Percentiles rank a stretch among this genome's conserved stretches.
Evolutionary conservation across 2,113 vertebrate genomes (phyloP).

Genomic region (Xyrauchen texanus): DNA sequence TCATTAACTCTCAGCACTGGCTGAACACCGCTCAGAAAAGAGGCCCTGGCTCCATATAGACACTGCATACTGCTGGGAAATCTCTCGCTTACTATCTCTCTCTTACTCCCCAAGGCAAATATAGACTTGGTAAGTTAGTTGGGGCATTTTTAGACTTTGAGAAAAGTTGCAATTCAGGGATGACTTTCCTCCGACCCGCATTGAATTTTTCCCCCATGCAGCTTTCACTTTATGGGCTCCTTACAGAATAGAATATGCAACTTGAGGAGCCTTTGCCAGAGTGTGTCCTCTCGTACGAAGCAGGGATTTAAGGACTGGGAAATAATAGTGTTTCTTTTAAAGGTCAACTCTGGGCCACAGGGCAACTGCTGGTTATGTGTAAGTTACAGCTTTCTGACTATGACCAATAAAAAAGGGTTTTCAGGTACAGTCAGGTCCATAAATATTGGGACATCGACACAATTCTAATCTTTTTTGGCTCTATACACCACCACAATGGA

Average conservation of each 20-base stretch:
- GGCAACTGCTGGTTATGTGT: background rate
- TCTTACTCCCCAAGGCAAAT: slow-evolving; percentile 49
- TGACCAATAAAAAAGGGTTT: background rate
- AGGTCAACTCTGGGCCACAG: no score
- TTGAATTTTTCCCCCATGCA: slow-evolving; percentile 9
- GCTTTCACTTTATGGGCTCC: slow-evolving; percentile 11
- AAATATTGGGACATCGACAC: no score
- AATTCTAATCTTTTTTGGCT: no score
- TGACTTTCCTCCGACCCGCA: slow-evolving; percentile 1
- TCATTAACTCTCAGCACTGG: slow-evolving; percentile 44
- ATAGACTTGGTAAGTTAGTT: slow-evolving; percentile 29
- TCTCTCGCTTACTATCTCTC: slow-evolving; percentile 42
- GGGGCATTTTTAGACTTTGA: slow-evolving; percentile 44
- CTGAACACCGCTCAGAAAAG: slow-evolving; percentile 3
- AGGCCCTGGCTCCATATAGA: slow-evolving; percentile 25
- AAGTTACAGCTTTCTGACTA: background rate
- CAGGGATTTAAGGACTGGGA: slow-evolving; percentile 5
- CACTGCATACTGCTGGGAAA: slow-evolving; percentile 43
- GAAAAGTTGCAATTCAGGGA: slow-evolving; percentile 48
- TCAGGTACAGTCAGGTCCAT: no score
- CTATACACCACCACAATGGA: no score
- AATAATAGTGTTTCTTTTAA: background rate
- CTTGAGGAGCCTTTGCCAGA: background rate
- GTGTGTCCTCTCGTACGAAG: background rate
- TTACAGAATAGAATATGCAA: background rate